A percentile compares a stretch with the other conserved stretches of the same genome.
phyloP scores from a whole-genome alignment of 1,140 invertebrate genomes.

The Drosophila pectinifera region DNA sequence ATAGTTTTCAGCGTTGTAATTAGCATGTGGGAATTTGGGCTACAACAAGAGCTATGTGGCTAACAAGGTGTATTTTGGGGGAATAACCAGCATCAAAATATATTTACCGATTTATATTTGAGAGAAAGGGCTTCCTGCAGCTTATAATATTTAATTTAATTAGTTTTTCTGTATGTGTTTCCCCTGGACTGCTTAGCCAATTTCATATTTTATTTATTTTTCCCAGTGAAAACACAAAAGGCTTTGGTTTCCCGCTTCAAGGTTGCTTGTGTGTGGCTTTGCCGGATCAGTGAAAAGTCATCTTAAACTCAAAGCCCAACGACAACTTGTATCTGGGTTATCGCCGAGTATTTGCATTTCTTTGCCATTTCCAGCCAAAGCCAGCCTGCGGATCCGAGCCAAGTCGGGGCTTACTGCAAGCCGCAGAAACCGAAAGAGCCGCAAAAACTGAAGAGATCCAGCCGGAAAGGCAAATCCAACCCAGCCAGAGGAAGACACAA shows the following conservation, averaged over 20 bases:
- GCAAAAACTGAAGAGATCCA: slow-evolving; percentile 39
- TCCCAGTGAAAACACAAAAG: slow-evolving; percentile 3
- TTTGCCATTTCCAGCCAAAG: slow-evolving; percentile 46
- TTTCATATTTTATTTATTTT: background rate
- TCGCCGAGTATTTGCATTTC: slow-evolving; percentile 57
- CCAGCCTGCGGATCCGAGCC: slow-evolving; percentile 44
- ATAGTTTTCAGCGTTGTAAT: slow-evolving; percentile 45
- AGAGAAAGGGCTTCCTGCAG: background rate
- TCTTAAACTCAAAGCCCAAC: slow-evolving; percentile 13
- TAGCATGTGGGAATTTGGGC: slow-evolving; percentile 44
- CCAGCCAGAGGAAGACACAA: slow-evolving; percentile 62
- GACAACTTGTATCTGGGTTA: slow-evolving; percentile 62
- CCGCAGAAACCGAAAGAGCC: slow-evolving; percentile 33
- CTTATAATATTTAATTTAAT: too few species aligned
- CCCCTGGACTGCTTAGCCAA: too few species aligned
- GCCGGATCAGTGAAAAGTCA: slow-evolving; percentile 28
- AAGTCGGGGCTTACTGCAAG: slow-evolving; percentile 32
- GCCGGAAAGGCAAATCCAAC: slow-evolving; percentile 46
- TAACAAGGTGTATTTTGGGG: background rate
- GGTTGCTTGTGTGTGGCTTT: slow-evolving; percentile 39
- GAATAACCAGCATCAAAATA: background rate
- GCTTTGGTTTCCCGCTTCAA: slow-evolving; percentile 28
- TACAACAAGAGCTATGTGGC: too few species aligned
- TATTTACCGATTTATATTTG: background rate
- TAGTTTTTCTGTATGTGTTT: too few species aligned